phyloP scores from a whole-genome alignment of 2,113 vertebrate genomes.

The Ifrita kowaldi region DNA sequence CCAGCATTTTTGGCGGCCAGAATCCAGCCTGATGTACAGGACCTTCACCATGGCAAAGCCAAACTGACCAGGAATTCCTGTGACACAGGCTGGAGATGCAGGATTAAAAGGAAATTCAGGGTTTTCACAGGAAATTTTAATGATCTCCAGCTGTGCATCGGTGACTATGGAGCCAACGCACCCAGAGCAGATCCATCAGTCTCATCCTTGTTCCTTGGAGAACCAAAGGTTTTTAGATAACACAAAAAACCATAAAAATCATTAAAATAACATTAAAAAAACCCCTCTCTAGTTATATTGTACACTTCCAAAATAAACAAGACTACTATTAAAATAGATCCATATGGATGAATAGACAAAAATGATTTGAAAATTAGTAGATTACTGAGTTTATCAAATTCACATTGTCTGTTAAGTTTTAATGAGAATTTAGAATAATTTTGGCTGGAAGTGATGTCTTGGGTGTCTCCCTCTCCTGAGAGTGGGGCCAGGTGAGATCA shows the following conservation, averaged over 20 bases:
- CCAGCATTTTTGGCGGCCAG: not conserved
- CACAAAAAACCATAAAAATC: too few relatives aligned
- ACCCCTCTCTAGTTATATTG: rapidly evolving
- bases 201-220: not conserved
- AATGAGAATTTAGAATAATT: not conserved
- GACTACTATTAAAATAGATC: not conserved
- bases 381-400: not conserved
- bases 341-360: not conserved
- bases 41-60: not conserved
- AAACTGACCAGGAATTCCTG: not conserved
- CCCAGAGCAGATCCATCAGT: too few relatives aligned
- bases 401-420: not conserved
- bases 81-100: not conserved
- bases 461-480: not conserved
- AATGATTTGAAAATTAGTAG: not conserved
- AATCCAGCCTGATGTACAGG: not conserved
- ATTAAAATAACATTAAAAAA: too few relatives aligned
- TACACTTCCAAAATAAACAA: not conserved
- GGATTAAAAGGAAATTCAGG: not conserved
- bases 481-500: rapidly evolving
- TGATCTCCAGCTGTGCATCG: too few relatives aligned
- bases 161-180: rapidly evolving
- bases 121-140: not conserved
- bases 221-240: not conserved
- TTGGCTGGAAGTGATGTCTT: not conserved